Evolutionary conservation across 2,113 vertebrate species (phyloP).

Genomic region (Vicugna pacos): DNA sequence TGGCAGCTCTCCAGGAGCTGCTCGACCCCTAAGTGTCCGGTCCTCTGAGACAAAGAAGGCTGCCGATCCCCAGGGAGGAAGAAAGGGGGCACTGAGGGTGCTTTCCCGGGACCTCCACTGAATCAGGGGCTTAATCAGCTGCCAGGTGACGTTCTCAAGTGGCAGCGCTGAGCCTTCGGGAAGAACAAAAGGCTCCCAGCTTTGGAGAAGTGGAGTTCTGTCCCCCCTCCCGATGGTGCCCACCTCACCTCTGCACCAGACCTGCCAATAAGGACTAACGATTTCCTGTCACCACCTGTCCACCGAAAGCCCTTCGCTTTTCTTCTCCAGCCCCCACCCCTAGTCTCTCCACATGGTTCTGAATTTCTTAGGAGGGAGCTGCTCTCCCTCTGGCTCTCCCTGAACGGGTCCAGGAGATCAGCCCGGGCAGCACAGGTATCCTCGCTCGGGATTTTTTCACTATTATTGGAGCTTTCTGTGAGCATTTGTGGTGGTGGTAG

Average conservation of each 20-base stretch:
- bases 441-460: neutral
- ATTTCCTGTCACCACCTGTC: neutral
- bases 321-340: fast-evolving
- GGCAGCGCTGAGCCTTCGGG: neutral
- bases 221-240: neutral
- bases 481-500: too few species aligned
- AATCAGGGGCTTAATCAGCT: neutral
- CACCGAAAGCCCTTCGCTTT: neutral
- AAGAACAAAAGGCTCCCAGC: too few species aligned
- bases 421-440: neutral
- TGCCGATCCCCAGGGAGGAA: neutral
- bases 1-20: too few species aligned
- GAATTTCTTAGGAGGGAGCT: neutral
- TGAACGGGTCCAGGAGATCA: neutral
- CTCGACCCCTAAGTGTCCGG: neutral
- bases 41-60: neutral
- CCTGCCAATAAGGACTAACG: neutral
- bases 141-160: neutral
- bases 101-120: too few species aligned
- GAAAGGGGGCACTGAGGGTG: too few species aligned
- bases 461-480: neutral
- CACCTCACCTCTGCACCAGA: neutral
- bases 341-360: neutral
- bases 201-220: too few species aligned
- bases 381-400: neutral